Evolutionary conservation across 35 echinoderm and acorn worm species (phyloP), one percentile per base, ranked within the genome.

Genomic region (Apostichopus japonicus): DNA sequence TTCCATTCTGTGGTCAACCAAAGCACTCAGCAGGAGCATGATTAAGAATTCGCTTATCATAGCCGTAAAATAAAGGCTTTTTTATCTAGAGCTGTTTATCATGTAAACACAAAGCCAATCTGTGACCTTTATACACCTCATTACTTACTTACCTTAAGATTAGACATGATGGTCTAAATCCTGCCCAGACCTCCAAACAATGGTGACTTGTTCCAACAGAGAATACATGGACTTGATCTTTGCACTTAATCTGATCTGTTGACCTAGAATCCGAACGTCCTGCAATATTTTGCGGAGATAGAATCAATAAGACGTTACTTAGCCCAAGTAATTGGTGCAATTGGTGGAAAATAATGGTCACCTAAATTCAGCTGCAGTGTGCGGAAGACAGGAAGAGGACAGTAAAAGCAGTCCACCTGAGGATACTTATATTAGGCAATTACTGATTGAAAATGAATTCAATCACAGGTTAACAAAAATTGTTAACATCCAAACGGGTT

Each of bases 151-250:
- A 91, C 90, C 52, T 79, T 56, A 79, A 55, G 17, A 91, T 91
- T 19, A 91, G 73, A 77, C 90, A 91, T 23, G 72, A 21, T 24
- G 90, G 90, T 79, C 90, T 52, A 53, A 91, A 91, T 15, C 90
- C 90, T 79, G 77, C 76, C 90, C 90, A 91, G 16, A 91, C 55
- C 73, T 91, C 90, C 2, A 91, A 51, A 54, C 90, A 91, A 58
- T 91, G 90, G 71, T 91, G 51, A 56, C 55, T 78, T 19, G 51
- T 54, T 8, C 90, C 90, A 53, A 91, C 23, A 5, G 90, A 78
- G 13, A 91, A 4, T 5, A 91, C 10, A n/a, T 77, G 90, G 53
- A 91, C 90, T 79, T 89, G 86, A 15, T 89, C 86, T 51, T 63
- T 57, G 62, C 86, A 89, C 22, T 33, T 72, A 16, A 89, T 89